phyloP scores from a whole-genome alignment of 2,797 vertebrate genomes.

The Enteromius unitaeniatus region DNA sequence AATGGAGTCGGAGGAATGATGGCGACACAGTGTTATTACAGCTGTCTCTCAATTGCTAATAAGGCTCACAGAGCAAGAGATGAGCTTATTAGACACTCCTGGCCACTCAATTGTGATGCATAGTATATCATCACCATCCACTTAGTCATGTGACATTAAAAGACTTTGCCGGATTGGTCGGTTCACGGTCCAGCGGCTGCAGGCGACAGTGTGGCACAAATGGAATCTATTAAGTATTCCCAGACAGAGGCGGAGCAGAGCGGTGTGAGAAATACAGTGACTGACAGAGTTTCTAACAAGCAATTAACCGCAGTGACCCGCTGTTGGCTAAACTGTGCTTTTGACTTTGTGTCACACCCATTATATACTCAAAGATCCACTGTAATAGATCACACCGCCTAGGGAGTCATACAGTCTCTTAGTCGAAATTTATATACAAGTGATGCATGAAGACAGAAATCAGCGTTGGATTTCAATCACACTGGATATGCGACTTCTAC shows the following conservation, averaged over 20 bases:
- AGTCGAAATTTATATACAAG: constrained; percentile 31
- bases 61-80: constrained; percentile 43
- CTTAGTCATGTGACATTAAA: constrained; percentile 51
- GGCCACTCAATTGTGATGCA: constrained; percentile 27
- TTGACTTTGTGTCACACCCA: constrained; percentile 56
- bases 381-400: constrained; percentile 53
- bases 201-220: constrained; percentile 59
- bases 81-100: constrained; percentile 47
- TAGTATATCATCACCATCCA: constrained; percentile 39
- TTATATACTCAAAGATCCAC: constrained; percentile 51
- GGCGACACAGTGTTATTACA: constrained; percentile 58
- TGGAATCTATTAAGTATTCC: constrained; percentile 60
- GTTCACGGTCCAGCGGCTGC: constrained; percentile 52
- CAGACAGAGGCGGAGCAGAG: constrained; percentile 35
- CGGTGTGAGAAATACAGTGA: constrained; percentile 54
- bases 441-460: constrained; percentile 37
- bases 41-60: constrained; percentile 59
- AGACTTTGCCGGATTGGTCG: constrained; percentile 48
- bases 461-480: constrained; percentile 36
- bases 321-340: constrained; percentile 59
- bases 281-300: constrained; percentile 60
- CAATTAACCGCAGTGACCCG: constrained; percentile 62
- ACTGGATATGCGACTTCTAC: background rate
- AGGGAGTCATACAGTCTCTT: constrained; percentile 49
- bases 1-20: constrained; percentile 44